Base-by-base conservation (phyloP, 1,140 invertebrate genomes). In the Drosophila littoralis region DNA sequence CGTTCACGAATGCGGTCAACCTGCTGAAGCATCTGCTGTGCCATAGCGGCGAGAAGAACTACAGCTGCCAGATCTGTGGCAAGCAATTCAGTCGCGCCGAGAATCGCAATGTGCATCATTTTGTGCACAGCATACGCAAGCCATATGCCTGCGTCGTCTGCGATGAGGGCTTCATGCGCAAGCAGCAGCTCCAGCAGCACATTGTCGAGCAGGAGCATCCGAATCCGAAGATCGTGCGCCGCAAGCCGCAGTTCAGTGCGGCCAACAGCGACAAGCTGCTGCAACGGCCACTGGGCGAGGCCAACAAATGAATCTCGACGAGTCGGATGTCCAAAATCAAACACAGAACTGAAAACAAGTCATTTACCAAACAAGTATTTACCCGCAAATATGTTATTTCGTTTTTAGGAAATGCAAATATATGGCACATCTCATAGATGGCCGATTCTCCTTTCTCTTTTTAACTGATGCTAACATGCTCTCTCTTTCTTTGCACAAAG, bases 91-190 rank as follows among this genome's bases (percentile, higher is more conserved):
- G 96, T 76, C 96, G 96, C 38, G 93, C 96, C 46, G 97, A 97
- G 92, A 97, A 97, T 91, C 93, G 96, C 59, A 97, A 97, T 93
- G 96, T 96, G 9, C 96, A 97, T 91, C 94, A 96, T 46, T 97
- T 97, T 92, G 95, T 97, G 45, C 97, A 97, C 91, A 97, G 96
- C 69, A 95, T 97, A 78, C 96, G 97, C 85, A 97, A 97, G 79
- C 96, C 96, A 0, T 97, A 97, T 83, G 96, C 97, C 91, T 97
- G 97, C 92, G 90, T 95, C 33, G 94, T 96, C 2, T 97, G 97
- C 83, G 96, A 96, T 2, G 94, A 95, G 75, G 96, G 96, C 7
- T 97, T 96, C 79, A 97, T 97, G 96, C 92, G 97, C 17, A 97
- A 97, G 85, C 96, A 96, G 12, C 93, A 96, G 45, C 93, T 97